Conservation (phyloP, 2,113 vertebrate species). For the Gobio gobio region DNA sequence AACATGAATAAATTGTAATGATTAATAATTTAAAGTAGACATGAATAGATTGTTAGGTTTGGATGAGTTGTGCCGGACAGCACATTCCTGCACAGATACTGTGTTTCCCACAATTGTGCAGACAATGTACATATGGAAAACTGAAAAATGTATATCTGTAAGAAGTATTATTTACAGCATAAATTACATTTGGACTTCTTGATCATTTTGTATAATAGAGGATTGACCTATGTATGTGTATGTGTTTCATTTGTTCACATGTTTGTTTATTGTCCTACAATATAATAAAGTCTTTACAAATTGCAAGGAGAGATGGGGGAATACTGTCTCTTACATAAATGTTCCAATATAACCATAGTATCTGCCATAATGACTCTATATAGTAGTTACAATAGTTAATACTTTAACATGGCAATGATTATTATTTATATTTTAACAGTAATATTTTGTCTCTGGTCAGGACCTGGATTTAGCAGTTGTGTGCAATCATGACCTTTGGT, state of each 20-base stretch:
- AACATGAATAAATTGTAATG: background rate
- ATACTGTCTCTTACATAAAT: background rate
- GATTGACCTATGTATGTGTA: background rate
- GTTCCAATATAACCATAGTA: too few relatives aligned
- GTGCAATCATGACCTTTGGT: background rate
- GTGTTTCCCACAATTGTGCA: background rate
- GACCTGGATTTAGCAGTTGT: background rate
- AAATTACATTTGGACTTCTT: background rate
- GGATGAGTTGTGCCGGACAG: background rate
- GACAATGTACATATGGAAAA: background rate
- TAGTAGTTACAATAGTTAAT: background rate
- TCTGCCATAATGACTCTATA: background rate
- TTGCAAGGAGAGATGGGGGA: background rate
- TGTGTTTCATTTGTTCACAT: background rate
- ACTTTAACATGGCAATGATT: background rate
- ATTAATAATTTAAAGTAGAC: background rate
- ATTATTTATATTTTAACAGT: background rate
- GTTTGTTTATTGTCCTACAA: background rate
- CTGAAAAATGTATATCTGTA: too few relatives aligned
- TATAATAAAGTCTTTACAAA: constrained; percentile 20
- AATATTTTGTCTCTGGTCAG: background rate
- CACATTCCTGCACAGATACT: background rate
- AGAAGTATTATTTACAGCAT: background rate
- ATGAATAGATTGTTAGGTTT: background rate
- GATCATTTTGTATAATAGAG: background rate